Base-by-base conservation (phyloP, 2,888 invertebrate genomes). In the Tubiluchus corallicola region DNA sequence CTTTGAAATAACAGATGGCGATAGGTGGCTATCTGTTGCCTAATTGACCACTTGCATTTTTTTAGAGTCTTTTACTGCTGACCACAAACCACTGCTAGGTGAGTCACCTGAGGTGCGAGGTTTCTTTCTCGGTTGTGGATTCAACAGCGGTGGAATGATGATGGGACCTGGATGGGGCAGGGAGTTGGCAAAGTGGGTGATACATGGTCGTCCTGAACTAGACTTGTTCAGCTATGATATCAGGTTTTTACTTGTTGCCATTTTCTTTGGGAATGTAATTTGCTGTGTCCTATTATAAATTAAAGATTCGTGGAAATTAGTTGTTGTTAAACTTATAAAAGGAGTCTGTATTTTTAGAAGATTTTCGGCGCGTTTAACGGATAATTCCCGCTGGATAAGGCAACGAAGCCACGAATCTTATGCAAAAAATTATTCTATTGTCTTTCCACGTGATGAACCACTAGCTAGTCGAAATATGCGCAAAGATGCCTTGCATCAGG, bases 131-230 rank as follows among this genome's bases (percentile, higher is more conserved):
- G 81, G 78, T 49, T 82, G 81, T 57, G 88, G 82, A 0, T 85
- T 82, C 64, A 90, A 88, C 61, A 85, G 85, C 1, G 76, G 82
- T 1, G 88, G 88, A 0, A 82, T 90, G 77, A 84, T 84, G 80
- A 74, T 83, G 53, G 82, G 84, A 9, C 83, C 82, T 4, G 88
- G 88, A 0, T 81, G 81, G 52, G 82, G 77, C 0, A 75, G 82
- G 57, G 81, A 87, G 64, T 71, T 82, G 55, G 84, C 87, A 0
- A 72, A 76, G 45, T 90, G 87, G 88, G 74, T 88, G 44, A 64
- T 78, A 2, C 71, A 76, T 53, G 87, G 85, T 17, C 73, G 82
- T 48, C 88, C 88, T 0, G 74, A 77, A 45, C 70, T 80, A 55
- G 80, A 84, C 53, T 82, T 90, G 82, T 83, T 80, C 58, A 71